Percentiles rank a stretch among this genome's conserved stretches.
These are phyloP conservation scores for Dynastes hyllus DNA, from an alignment of 2,888 invertebrate species.

Conservation along the genomic window DNA sequence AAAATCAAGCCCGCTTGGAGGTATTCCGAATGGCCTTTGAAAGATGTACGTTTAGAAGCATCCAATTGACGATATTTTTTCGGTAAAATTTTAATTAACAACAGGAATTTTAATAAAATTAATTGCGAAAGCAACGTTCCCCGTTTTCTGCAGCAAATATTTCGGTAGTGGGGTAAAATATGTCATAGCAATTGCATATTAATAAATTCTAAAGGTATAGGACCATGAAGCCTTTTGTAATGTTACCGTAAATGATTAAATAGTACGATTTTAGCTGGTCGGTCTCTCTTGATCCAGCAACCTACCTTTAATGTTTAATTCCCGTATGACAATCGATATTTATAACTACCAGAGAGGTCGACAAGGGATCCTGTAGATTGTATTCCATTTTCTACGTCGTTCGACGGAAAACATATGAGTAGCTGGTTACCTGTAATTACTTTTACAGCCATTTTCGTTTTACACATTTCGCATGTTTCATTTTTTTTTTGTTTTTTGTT, in stretches of 20 bases:
- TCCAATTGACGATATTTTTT: no score
- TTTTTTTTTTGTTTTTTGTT: no score
- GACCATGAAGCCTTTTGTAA: slow-evolving; percentile 1
- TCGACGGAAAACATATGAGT: slow-evolving; percentile 25
- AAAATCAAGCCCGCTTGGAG: no score
- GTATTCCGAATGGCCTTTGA: no score
- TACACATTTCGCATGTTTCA: not conserved
- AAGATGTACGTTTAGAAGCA: not conserved
- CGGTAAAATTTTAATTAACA: not conserved
- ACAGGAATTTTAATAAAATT: slow-evolving; percentile 2
- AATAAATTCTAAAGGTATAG: slow-evolving; percentile 14
- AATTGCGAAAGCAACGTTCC: not conserved
- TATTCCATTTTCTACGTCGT: slow-evolving; percentile 29
- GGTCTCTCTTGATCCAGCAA: not conserved
- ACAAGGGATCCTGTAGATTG: slow-evolving; percentile 26
- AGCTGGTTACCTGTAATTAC: slow-evolving; percentile 36
- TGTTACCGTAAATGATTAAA: slow-evolving; percentile 17
- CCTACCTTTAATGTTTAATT: slow-evolving; percentile 20
- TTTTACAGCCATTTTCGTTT: slow-evolving; percentile 12
- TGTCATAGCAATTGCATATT: not conserved
- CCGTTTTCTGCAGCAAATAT: not conserved
- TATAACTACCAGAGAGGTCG: slow-evolving; percentile 21
- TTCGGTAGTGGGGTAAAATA: no score
- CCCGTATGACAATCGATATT: slow-evolving; percentile 39
- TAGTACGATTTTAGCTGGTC: slow-evolving; percentile 4